Conservation (phyloP, 1,140 invertebrate species). For the Temnothorax longispinosus region DNA sequence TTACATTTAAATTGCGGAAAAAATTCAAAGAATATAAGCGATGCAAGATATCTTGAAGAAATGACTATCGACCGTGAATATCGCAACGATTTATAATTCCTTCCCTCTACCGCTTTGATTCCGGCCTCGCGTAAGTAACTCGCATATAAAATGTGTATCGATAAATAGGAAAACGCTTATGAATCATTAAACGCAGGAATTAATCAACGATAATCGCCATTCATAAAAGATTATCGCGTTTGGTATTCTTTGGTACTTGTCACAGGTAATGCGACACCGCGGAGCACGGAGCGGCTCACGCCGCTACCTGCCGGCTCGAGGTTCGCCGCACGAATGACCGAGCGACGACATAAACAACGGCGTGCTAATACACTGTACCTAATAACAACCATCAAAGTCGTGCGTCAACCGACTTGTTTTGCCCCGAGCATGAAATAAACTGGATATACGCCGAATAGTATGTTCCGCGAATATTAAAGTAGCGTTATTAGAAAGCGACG, state of each 20-base stretch:
- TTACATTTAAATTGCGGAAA: background rate
- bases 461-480: background rate
- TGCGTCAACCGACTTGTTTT: background rate
- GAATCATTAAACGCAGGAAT: background rate
- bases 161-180: background rate
- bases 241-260: background rate
- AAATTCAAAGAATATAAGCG: background rate
- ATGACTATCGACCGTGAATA: background rate
- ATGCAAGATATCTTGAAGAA: background rate
- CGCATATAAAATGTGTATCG: background rate
- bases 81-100: background rate
- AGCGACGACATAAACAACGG: background rate
- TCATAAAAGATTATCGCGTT: background rate
- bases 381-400: background rate
- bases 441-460: background rate
- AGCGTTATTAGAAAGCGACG: background rate
- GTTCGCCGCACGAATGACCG: background rate
- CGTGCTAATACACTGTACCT: background rate
- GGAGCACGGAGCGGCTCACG: background rate
- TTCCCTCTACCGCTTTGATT: background rate
- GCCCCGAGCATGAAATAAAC: background rate
- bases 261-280: background rate
- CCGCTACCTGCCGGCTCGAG: background rate
- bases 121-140: background rate
- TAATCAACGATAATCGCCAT: background rate